phyloP scores from a whole-genome alignment of 2,797 vertebrate genomes.

The Percopsis omiscomaycus region DNA sequence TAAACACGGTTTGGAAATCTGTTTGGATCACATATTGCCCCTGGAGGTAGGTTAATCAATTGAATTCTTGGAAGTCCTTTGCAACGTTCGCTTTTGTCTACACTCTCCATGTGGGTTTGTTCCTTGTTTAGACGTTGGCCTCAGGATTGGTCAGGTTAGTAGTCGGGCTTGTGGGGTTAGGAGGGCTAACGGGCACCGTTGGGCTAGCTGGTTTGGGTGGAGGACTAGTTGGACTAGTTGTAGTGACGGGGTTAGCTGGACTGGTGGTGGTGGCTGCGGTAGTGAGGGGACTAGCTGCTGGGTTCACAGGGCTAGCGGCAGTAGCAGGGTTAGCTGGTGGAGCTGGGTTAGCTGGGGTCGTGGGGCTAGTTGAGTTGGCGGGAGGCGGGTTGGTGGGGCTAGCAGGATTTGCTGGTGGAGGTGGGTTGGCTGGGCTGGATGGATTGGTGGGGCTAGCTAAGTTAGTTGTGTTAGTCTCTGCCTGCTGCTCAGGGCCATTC shows the following conservation, averaged over 20 bases:
- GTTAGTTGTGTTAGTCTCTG: conserved; percentile 77
- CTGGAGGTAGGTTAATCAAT: conserved; percentile 98
- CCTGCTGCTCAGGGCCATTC: conserved; percentile 91
- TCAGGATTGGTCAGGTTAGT: conserved; percentile 89
- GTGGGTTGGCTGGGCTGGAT: conserved; percentile 42
- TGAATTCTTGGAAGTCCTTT: conserved; percentile 93
- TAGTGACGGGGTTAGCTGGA: conserved; percentile 50
- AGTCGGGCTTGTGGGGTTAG: conserved; percentile 62
- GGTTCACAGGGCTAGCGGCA: conserved; percentile 55
- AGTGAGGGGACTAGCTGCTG: conserved; percentile 51
- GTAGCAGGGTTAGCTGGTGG: conserved; percentile 39
- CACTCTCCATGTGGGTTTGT: conserved; percentile 77
- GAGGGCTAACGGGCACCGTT: conserved; percentile 57
- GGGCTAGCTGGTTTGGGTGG: conserved; percentile 56
- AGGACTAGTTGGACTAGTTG: conserved; percentile 62
- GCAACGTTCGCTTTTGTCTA: conserved; percentile 86
- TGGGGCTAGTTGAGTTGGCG: conserved; percentile 49
- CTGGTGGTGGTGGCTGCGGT: conserved; percentile 35
- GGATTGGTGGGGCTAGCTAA: conserved; percentile 60
- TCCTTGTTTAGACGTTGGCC: conserved; percentile 90
- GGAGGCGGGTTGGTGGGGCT: conserved; percentile 49
- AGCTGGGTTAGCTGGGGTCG: conserved; percentile 39
- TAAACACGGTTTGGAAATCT: conserved; percentile 68
- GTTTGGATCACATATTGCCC: conserved; percentile 86
- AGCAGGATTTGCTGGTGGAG: conserved; percentile 39